Percentiles rank a stretch among this genome's conserved stretches.
phyloP scores from a whole-genome alignment of 2,888 invertebrate species.

The Vesta saturnalis region DNA sequence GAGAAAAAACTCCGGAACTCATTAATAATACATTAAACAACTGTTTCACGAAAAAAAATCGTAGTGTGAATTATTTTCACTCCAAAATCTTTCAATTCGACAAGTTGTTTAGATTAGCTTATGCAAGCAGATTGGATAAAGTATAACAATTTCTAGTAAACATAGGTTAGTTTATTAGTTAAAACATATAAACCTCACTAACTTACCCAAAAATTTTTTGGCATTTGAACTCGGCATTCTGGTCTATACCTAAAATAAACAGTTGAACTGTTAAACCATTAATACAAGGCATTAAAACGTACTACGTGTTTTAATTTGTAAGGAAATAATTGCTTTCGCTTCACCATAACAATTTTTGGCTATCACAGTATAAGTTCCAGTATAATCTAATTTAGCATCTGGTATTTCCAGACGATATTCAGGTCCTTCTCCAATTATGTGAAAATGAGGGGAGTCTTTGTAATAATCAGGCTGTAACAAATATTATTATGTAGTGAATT shows the following conservation, averaged over 20 bases:
- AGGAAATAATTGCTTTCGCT: conserved; percentile 85
- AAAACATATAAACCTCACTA: too few species aligned
- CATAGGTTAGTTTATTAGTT: too few species aligned
- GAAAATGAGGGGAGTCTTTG: conserved; percentile 85
- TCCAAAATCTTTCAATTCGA: too few species aligned
- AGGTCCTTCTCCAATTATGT: conserved; percentile 78
- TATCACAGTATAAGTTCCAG: conserved; percentile 86
- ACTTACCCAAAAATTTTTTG: conserved; percentile 17
- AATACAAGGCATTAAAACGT: conserved; percentile 26
- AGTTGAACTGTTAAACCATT: not conserved
- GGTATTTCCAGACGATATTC: conserved; percentile 87
- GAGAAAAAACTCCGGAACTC: too few species aligned
- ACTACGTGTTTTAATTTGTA: conserved; percentile 89
- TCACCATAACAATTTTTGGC: conserved; percentile 86
- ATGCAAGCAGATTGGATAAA: too few species aligned
- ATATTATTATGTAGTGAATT: not conserved
- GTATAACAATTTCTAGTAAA: too few species aligned
- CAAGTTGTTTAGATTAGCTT: too few species aligned
- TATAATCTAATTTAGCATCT: conserved; percentile 85
- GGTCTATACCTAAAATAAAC: conserved; percentile 7
- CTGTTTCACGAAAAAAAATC: too few species aligned
- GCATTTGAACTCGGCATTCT: not conserved
- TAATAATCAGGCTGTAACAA: conserved; percentile 82
- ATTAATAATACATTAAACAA: too few species aligned
- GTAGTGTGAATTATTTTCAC: too few species aligned